phyloP scores from a whole-genome alignment of 2,797 vertebrate genomes.

The Sebastes oblongus region DNA sequence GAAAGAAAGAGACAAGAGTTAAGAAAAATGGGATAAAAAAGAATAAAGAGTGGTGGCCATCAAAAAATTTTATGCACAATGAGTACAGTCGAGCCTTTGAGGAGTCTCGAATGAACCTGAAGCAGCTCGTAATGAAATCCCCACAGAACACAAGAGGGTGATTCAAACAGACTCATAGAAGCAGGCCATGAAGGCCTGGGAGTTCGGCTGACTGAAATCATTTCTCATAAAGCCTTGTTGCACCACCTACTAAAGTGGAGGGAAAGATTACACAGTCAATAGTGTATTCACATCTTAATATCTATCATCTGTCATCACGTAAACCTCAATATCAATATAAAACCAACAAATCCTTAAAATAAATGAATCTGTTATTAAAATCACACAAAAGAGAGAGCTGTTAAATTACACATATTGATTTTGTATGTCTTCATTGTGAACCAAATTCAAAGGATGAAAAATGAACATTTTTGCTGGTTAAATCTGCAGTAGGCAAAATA shows the following conservation, averaged over 20 bases:
- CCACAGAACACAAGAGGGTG: constrained; percentile 29
- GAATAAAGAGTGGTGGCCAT: constrained; percentile 40
- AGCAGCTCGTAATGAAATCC: constrained; percentile 60
- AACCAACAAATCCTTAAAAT: not conserved
- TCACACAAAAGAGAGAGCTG: not conserved
- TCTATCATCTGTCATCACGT: not conserved
- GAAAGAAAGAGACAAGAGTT: constrained; percentile 10
- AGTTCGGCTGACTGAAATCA: constrained; percentile 33
- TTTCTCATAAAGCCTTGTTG: constrained; percentile 20
- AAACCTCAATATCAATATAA: not conserved
- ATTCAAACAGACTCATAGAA: constrained; percentile 53
- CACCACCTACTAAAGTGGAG: constrained; percentile 24
- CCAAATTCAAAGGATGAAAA: not conserved
- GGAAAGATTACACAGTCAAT: not conserved
- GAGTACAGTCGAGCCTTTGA: constrained; percentile 52
- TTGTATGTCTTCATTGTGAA: not conserved
- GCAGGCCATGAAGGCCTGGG: constrained; percentile 1
- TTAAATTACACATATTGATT: not conserved
- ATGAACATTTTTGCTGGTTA: not conserved
- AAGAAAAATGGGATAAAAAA: constrained; percentile 32
- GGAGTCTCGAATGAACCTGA: constrained; percentile 19
- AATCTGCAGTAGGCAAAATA: not conserved
- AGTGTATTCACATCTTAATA: not conserved
- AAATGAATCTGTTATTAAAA: not conserved
- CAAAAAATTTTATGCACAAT: constrained; percentile 49